Percentiles rank a stretch among this genome's conserved stretches.
Evolutionary conservation across 2,888 invertebrate species (phyloP).

Genomic region (Papilio gigon): DNA sequence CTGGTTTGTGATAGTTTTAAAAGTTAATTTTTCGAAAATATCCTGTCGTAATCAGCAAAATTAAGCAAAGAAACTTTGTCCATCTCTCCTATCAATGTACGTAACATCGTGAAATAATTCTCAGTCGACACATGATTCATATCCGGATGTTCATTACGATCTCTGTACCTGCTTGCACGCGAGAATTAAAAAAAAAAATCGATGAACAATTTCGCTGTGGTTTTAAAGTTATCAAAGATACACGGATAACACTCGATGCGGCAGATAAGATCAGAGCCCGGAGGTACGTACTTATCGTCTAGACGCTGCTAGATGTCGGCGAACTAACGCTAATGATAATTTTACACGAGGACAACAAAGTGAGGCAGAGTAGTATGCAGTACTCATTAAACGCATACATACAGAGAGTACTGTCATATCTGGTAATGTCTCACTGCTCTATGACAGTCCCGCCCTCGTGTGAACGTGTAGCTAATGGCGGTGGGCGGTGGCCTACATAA

Average conservation of each 20-base stretch:
- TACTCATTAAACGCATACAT: background rate
- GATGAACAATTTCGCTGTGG: conserved; percentile 3
- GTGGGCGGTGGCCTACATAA: conserved; percentile 71
- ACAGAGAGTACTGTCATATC: background rate
- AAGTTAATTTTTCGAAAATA: background rate
- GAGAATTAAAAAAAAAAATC: background rate
- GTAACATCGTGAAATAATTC: no score
- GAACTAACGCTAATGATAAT: conserved; percentile 55
- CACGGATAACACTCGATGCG: conserved; percentile 29
- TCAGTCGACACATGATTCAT: background rate
- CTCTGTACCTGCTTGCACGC: background rate
- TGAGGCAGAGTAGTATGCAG: background rate
- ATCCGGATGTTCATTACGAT: background rate
- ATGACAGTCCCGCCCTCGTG: background rate
- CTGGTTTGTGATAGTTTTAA: background rate
- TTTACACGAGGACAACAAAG: background rate
- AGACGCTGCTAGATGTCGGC: conserved; percentile 50
- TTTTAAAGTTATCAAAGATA: conserved; percentile 25
- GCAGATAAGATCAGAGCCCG: conserved; percentile 41
- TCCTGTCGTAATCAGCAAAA: no score
- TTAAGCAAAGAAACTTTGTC: no score
- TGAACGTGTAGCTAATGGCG: conserved; percentile 57
- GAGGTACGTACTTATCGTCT: conserved; percentile 49
- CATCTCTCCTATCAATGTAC: no score
- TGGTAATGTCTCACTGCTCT: background rate